A percentile compares a stretch with the other conserved stretches of the same genome.
Evolutionary conservation across 2,113 vertebrate genomes (phyloP).

Genomic region (Odocoileus hemionus): DNA sequence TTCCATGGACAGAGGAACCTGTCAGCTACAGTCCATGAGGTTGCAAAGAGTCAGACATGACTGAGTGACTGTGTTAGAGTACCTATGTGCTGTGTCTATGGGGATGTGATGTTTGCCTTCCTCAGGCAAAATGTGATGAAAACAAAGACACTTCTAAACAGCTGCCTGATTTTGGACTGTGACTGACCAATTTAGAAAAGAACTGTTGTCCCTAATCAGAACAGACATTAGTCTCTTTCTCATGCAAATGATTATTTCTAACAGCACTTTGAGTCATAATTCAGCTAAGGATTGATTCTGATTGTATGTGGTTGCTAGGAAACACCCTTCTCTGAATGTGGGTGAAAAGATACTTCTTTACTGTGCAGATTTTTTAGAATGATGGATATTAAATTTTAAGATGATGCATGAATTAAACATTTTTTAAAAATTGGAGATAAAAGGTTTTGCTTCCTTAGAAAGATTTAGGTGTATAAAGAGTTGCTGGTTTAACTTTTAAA

Average conservation of each 20-base stretch:
- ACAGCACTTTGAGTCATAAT: conserved; percentile 64
- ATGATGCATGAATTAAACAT: conserved; percentile 71
- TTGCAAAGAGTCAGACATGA: not conserved
- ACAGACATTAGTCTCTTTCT: conserved; percentile 70
- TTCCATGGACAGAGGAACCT: not conserved
- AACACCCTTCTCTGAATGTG: conserved; percentile 63
- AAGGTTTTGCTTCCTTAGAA: conserved; percentile 48
- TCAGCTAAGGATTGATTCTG: conserved; percentile 51
- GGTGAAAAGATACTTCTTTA: conserved; percentile 65
- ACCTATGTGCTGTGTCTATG: not conserved
- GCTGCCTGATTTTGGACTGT: conserved; percentile 41
- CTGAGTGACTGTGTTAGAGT: not conserved
- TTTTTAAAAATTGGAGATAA: conserved; percentile 53
- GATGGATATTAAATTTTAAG: conserved; percentile 58
- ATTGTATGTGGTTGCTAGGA: conserved; percentile 77
- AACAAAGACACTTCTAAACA: conserved; percentile 58
- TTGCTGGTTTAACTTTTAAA: conserved; percentile 42
- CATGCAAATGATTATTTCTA: conserved; percentile 75
- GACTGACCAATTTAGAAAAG: conserved; percentile 68
- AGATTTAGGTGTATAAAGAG: conserved; percentile 40
- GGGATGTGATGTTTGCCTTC: not conserved
- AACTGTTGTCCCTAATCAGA: conserved; percentile 70
- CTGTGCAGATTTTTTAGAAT: conserved; percentile 56
- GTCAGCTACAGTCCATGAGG: not conserved
- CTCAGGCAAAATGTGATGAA: conserved; percentile 48